Base-by-base conservation (phyloP, 2,113 vertebrate species). In the Oryctolagus cuniculus region DNA sequence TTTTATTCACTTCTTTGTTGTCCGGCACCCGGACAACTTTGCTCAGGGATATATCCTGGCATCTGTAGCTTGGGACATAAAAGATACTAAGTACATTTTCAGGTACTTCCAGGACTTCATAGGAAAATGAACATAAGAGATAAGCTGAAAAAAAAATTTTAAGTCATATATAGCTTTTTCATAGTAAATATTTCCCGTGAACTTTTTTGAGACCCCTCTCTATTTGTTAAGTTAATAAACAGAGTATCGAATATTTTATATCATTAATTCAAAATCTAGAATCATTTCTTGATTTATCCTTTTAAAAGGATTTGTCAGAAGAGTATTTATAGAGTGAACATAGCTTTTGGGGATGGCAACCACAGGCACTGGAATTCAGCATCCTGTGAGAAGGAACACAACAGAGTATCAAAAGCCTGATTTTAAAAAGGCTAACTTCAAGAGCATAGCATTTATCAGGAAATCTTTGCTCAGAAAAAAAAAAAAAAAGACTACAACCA, bases 251-350 rank as follows among this genome's bases (percentile, higher is more conserved):
- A 74, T 27, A 36, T 86, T 90, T 95, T 85, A 38, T 24, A 82
- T 63, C 84, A 82, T 27, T 93, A 94, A 63, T 66, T 89, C 38
- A 93, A 91, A 69, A 93, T 53, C 38, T 75, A 75, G 25, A 75
- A 67, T 13, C 11, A 95, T 17, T 75, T 78, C 61, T 49, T 69
- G 67, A 58, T 51, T 38, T 80, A 17, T 66, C 51, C 44, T 63
- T 84, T 31, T 66, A 44, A 15, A 93, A 94, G 93, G 34, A 84
- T 22, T 81, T 53, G 80, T 70, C 29, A 84, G n/a, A 90, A 61
- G 34, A 92, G 21, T 84, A 66, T 92, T 78, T 83, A 75, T 64
- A 91, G 53, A 90, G 17, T 58, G 91, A 85, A n/a, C 51, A 66
- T 1, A 90, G 38, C 58, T 82, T 31, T 84, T 86, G 58, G 21